Evolutionary conservation across 2,113 vertebrate species (phyloP).

Genomic region (Lepus europaeus): DNA sequence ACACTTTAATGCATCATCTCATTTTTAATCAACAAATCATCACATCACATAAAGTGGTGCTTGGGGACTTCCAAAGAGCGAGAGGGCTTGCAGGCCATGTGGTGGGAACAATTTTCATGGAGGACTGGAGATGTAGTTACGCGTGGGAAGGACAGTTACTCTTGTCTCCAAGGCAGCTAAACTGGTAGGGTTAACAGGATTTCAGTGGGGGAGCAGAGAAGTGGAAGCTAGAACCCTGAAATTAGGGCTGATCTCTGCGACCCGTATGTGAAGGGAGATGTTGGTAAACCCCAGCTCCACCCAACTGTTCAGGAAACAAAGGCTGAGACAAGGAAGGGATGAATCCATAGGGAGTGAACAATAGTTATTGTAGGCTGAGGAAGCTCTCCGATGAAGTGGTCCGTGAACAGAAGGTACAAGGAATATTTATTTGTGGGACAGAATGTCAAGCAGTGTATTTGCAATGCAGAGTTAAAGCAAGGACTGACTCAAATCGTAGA

Average conservation of each 20-base stretch:
- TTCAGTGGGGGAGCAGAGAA: not conserved
- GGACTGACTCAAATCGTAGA: not conserved
- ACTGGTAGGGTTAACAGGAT: not conserved
- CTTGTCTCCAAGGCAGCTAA: not conserved
- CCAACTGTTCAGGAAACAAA: not conserved
- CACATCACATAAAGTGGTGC: not conserved
- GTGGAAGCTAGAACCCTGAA: not conserved
- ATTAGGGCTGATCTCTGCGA: not conserved
- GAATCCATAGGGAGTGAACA: not conserved
- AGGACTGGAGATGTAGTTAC: no score
- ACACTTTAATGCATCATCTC: not conserved
- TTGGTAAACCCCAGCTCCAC: not conserved
- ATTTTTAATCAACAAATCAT: slow-evolving; percentile 30
- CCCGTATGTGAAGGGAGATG: not conserved
- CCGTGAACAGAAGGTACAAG: not conserved
- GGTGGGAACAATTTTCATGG: not conserved
- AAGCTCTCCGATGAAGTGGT: not conserved
- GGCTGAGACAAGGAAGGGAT: not conserved
- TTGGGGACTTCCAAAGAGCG: slow-evolving; percentile 12
- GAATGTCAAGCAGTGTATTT: not conserved
- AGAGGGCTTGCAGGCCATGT: not conserved
- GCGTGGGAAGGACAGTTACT: not conserved
- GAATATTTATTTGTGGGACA: not conserved
- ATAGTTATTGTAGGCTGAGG: not conserved
- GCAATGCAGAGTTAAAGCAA: not conserved